A percentile compares a stretch with the other conserved stretches of the same genome.
These are phyloP conservation scores for Tinamus guttatus DNA, from an alignment of 2,113 vertebrate species.

Conservation along the genomic window DNA sequence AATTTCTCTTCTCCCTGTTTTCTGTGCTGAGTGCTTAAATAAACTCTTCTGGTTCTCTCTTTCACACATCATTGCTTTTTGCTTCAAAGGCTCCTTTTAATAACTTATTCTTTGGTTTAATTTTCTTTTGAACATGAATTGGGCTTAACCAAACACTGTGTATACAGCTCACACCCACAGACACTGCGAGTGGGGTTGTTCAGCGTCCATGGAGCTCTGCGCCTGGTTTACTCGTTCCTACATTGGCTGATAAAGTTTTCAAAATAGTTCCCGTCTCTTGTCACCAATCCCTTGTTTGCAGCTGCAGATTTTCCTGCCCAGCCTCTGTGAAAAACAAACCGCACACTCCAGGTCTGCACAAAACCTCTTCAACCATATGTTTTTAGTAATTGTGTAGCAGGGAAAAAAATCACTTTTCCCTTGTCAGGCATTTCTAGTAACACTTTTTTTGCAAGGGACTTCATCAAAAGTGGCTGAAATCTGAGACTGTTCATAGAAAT, in stretches of 20 bases:
- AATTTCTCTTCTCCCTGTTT: constrained; percentile 72
- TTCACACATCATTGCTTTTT: constrained; percentile 80
- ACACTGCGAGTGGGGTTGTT: background rate
- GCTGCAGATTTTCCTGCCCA: background rate
- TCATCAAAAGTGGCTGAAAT: constrained; percentile 59
- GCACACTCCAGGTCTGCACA: constrained; percentile 8
- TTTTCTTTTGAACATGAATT: constrained; percentile 79
- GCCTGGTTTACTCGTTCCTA: background rate
- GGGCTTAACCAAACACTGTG: constrained; percentile 72
- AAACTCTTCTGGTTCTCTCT: constrained; percentile 76
- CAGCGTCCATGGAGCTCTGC: constrained; percentile 23
- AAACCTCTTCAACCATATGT: constrained; percentile 42
- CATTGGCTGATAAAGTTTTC: constrained; percentile 30
- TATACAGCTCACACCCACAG: constrained; percentile 58
- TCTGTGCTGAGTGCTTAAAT: constrained; percentile 76
- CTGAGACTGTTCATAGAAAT: constrained; percentile 17
- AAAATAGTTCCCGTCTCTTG: constrained; percentile 29
- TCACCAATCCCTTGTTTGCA: background rate
- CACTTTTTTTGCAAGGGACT: constrained; percentile 41
- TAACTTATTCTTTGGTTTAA: constrained; percentile 77
- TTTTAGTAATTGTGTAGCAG: constrained; percentile 46
- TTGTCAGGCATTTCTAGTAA: constrained; percentile 62
- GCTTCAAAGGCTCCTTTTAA: constrained; percentile 81
- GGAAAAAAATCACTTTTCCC: constrained; percentile 28
- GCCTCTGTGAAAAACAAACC: background rate